phyloP scores from a whole-genome alignment of 2,888 invertebrate species.

The Mamestra brassicae region DNA sequence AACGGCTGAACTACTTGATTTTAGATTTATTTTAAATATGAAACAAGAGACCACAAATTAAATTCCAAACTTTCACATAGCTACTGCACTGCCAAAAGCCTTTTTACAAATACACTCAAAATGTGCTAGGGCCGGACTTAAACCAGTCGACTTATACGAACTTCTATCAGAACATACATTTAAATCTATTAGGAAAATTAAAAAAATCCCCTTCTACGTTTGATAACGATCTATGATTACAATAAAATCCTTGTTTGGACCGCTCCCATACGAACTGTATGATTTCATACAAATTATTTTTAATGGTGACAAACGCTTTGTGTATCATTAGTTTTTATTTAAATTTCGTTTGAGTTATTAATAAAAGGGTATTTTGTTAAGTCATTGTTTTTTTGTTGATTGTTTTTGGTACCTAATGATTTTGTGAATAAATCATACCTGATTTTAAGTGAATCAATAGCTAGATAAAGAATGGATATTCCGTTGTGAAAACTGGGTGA shows the following conservation, averaged over 20 bases:
- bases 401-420: constrained; percentile 3
- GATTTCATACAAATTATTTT: constrained; percentile 67
- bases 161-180: constrained; percentile 68
- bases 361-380: constrained; percentile 50
- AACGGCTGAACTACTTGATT: too few species aligned
- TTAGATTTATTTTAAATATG: too few species aligned
- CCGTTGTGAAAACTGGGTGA: too few species aligned
- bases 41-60: too few species aligned
- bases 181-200: constrained; percentile 84
- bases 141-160: constrained; percentile 40
- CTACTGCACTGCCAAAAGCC: too few species aligned
- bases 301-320: constrained; percentile 71
- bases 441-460: too few species aligned
- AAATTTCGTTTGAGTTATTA: constrained; percentile 59
- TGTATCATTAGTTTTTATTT: constrained; percentile 75
- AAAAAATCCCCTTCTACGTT: constrained; percentile 71
- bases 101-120: background rate
- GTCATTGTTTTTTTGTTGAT: constrained; percentile 55
- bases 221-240: constrained; percentile 78
- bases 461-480: too few species aligned
- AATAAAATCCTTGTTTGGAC: constrained; percentile 63
- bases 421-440: background rate
- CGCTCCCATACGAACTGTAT: constrained; percentile 59
- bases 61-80: too few species aligned
- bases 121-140: constrained; percentile 16